Base-by-base conservation (phyloP, 2,797 vertebrate genomes). In the Danio kyathit region DNA sequence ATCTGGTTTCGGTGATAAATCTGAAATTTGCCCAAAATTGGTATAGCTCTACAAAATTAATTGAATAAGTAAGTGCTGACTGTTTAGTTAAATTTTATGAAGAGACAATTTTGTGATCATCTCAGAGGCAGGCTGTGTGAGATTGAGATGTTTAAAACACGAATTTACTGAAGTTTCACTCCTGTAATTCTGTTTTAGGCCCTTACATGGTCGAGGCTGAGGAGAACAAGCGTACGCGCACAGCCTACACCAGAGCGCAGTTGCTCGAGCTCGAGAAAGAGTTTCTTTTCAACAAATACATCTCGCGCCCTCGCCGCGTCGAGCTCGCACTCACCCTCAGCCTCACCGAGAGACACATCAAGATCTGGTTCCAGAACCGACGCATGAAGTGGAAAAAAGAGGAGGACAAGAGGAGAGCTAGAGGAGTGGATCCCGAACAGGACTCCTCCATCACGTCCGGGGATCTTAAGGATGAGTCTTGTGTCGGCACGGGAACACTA, bases 381-480 rank as follows among this genome's bases (percentile, higher is more conserved):
- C 94, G 97, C 81, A 97, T 98, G 97, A 98, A 98, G 87, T 99
- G 97, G 97, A 99, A 99, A 87, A 99, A 99, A 54, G 98, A 99
- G 87, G 97, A 99, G 88, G 98, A 99, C 89, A 96, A 97, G 85
- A 96, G 96, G 82, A 92, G 95, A 83, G 91, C 91, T 6, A 86
- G 93, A 11, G 90, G 85, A 7, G 85, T 85, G 0, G 95, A 96
- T 48, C 95, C 96, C 0, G 97, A 99, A 85, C 97, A 97, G 88
- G 97, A 99, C 93, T 97, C 95, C 38, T 94, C 94, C 6, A 94
- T 98, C 86, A 96, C 95, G 74, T 97, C 97, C 0, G 97, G 94
- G 0, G 96, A 97, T 76, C 94, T 96, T 46, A 93, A 92, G 75
- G 96, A 96, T 43, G 91, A 94, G 19, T 44, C 83, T 41, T 86